phyloP scores from a whole-genome alignment of 2,888 invertebrate species.

The Ectobius pallidus region DNA sequence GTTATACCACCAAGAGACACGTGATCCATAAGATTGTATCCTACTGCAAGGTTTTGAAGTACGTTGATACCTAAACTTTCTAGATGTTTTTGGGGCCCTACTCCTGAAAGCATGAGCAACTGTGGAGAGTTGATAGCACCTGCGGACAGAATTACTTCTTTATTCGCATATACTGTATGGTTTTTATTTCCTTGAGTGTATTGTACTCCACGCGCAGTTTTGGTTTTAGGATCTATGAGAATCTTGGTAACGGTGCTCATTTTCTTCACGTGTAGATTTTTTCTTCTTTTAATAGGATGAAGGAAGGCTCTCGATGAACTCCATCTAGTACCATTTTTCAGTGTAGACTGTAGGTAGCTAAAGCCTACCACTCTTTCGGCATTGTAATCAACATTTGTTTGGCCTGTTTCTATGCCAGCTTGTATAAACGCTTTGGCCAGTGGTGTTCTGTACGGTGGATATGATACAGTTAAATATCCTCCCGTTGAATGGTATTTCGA shows the following conservation, averaged over 20 bases:
- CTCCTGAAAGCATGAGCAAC: slow-evolving; percentile 78
- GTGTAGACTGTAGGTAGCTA: slow-evolving; percentile 62
- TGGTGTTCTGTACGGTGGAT: slow-evolving; percentile 61
- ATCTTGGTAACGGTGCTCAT: slow-evolving; percentile 58
- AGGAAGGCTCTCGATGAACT: slow-evolving; percentile 73
- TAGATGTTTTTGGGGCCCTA: slow-evolving; percentile 69
- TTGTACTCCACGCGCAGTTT: slow-evolving; percentile 65
- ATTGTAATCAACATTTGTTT: slow-evolving; percentile 66
- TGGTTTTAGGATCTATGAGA: slow-evolving; percentile 65
- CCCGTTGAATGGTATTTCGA: slow-evolving; percentile 59
- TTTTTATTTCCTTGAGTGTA: slow-evolving; percentile 54
- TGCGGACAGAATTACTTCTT: slow-evolving; percentile 76
- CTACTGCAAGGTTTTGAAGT: slow-evolving; percentile 65
- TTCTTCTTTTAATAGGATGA: slow-evolving; percentile 62
- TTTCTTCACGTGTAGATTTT: slow-evolving; percentile 67
- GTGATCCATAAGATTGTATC: slow-evolving; percentile 74
- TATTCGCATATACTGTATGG: slow-evolving; percentile 64
- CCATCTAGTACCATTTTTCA: slow-evolving; percentile 68
- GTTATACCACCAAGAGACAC: slow-evolving; percentile 68
- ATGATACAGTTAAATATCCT: slow-evolving; percentile 64
- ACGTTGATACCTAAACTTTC: slow-evolving; percentile 52
- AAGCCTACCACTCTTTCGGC: slow-evolving; percentile 67
- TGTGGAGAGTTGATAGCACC: slow-evolving; percentile 81
- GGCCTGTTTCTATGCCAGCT: slow-evolving; percentile 66
- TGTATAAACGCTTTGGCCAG: slow-evolving; percentile 67